A percentile compares a stretch with the other conserved stretches of the same genome.
Conservation (phyloP, 2,113 vertebrate genomes). For the Bufo gargarizans region DNA sequence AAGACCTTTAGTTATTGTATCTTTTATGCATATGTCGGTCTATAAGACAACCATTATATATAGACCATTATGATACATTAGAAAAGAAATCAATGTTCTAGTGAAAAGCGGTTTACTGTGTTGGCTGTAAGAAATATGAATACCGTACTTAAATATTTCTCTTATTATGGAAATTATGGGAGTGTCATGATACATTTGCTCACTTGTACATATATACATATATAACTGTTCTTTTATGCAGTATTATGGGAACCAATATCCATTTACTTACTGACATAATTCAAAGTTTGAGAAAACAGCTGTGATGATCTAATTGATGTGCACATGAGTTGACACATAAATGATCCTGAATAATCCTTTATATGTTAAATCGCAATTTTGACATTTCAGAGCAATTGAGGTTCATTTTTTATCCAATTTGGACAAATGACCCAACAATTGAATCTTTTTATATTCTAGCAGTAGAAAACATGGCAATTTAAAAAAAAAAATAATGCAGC, state of each 20-base stretch:
- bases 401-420: background rate
- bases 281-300: background rate
- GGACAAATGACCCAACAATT: background rate
- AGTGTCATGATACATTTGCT: background rate
- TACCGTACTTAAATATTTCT: too few relatives aligned
- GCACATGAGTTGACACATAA: background rate
- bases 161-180: too few relatives aligned
- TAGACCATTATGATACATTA: too few relatives aligned
- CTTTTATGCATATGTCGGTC: too few relatives aligned
- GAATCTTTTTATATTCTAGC: background rate
- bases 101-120: too few relatives aligned
- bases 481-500: too few relatives aligned
- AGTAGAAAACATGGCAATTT: background rate
- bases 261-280: background rate
- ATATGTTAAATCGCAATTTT: background rate
- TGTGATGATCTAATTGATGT: background rate
- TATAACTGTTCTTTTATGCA: background rate
- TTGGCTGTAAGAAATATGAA: too few relatives aligned
- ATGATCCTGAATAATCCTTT: background rate
- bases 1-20: too few relatives aligned
- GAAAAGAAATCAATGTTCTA: too few relatives aligned
- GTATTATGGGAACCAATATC: background rate
- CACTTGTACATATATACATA: background rate
- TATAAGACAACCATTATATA: too few relatives aligned
- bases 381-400: background rate